Conservation (phyloP, 2,888 invertebrate species). For the Bellardia bayeri region DNA sequence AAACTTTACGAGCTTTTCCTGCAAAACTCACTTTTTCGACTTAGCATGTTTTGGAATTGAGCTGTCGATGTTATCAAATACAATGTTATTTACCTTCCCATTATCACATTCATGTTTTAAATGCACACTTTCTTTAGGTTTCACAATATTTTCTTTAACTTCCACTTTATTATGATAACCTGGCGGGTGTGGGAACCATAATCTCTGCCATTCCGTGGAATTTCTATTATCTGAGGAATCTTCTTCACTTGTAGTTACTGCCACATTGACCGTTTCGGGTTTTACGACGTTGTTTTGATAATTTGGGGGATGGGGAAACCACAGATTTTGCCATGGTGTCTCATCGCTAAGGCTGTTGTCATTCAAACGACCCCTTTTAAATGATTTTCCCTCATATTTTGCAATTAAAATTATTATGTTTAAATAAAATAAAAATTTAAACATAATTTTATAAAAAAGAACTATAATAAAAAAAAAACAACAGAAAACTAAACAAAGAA, state of each 20-base stretch:
- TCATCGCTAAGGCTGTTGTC: constrained; percentile 70
- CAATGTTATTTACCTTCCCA: constrained; percentile 85
- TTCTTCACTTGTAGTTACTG: constrained; percentile 12
- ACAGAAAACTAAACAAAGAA: constrained; percentile 49
- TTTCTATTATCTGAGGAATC: neutral
- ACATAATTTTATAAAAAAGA: constrained; percentile 75
- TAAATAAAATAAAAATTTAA: constrained; percentile 61
- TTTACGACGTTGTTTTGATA: constrained; percentile 45
- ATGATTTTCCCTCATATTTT: constrained; percentile 48
- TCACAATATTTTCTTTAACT: neutral
- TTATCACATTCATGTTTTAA: constrained; percentile 86
- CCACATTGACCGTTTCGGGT: constrained; percentile 44
- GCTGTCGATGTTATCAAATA: no score
- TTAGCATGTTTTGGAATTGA: no score
- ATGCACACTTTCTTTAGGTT: neutral
- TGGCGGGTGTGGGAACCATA: constrained; percentile 76
- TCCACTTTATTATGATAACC: constrained; percentile 26
- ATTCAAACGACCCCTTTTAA: constrained; percentile 23
- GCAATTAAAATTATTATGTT: constrained; percentile 43
- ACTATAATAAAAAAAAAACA: constrained; percentile 66
- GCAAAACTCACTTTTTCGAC: no score
- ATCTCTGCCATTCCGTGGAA: constrained; percentile 70
- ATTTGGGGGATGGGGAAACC: constrained; percentile 81
- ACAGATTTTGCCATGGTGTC: constrained; percentile 81
- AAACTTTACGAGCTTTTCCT: no score